Percentiles rank a stretch among this genome's conserved stretches.
phyloP scores from a whole-genome alignment of 2,888 invertebrate species.

The Monoplex corrugatus region DNA sequence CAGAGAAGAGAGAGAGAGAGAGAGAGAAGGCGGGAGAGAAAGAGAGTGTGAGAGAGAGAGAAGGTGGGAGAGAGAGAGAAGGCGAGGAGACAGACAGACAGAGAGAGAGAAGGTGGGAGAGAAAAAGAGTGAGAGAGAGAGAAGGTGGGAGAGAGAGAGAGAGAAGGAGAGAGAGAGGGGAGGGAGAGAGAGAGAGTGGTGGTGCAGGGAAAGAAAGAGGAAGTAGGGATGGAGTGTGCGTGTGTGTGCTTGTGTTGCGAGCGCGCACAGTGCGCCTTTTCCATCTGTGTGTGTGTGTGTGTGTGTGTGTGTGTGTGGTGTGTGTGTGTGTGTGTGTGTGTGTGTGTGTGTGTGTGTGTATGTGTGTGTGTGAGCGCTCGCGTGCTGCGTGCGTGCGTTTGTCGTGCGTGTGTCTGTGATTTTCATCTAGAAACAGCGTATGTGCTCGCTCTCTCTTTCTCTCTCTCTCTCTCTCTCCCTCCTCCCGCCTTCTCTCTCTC shows the following conservation, averaged over 20 bases:
- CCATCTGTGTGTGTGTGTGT: not conserved
- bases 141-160: not conserved
- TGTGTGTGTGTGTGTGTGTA: not conserved
- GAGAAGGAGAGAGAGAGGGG: not conserved
- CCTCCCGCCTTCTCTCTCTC: too few species aligned
- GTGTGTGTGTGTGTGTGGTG: slow-evolving; percentile 8
- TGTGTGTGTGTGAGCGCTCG: too few species aligned
- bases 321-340: slow-evolving; percentile 22
- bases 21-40: not conserved
- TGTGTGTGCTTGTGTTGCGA: too few species aligned
- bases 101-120: not conserved
- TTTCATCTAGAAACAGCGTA: not conserved
- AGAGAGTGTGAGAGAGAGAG: not conserved
- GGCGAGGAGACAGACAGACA: not conserved
- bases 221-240: not conserved
- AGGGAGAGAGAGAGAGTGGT: not conserved
- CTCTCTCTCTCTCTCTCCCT: too few species aligned
- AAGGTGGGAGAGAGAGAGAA: not conserved
- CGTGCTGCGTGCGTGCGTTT: not conserved
- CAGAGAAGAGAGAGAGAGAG: not conserved
- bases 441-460: not conserved
- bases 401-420: not conserved
- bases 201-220: not conserved
- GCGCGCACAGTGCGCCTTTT: not conserved
- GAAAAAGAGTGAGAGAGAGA: not conserved